Conservation (phyloP, 2,113 vertebrate species). For the Cottus gobio region DNA sequence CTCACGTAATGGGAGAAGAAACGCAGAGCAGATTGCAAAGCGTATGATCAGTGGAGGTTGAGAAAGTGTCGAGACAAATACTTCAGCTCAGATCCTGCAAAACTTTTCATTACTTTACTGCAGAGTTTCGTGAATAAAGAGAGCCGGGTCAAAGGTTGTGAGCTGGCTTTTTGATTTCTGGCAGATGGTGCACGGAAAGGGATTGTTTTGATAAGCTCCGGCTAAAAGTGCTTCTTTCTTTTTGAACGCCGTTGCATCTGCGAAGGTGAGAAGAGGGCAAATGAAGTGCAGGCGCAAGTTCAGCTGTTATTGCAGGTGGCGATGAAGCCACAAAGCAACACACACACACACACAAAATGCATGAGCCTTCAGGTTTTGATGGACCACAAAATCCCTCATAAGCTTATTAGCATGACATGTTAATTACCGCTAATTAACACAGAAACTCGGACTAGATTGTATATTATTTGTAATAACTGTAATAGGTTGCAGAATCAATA, state of each 20-base stretch:
- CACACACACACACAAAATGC: constrained; percentile 8
- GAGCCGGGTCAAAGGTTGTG: constrained; percentile 47
- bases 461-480: constrained; percentile 26
- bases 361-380: background rate
- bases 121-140: constrained; percentile 38
- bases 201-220: constrained; percentile 60
- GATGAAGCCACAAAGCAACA: constrained; percentile 54
- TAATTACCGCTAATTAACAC: constrained; percentile 47
- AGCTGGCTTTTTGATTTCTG: constrained; percentile 55
- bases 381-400: constrained; percentile 32
- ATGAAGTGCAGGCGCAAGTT: constrained; percentile 50
- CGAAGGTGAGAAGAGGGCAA: constrained; percentile 54
- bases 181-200: constrained; percentile 42
- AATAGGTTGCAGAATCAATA: constrained; percentile 9
- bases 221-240: constrained; percentile 34
- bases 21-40: constrained; percentile 74
- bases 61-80: constrained; percentile 68
- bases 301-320: constrained; percentile 51
- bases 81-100: constrained; percentile 64
- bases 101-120: constrained; percentile 62
- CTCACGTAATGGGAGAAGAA: constrained; percentile 73
- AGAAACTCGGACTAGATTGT: constrained; percentile 23
- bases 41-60: constrained; percentile 66
- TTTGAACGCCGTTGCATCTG: constrained; percentile 41
- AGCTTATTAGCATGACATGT: constrained; percentile 44